Conservation (phyloP, 2,797 vertebrate species). For the Serranus cabrilla region DNA sequence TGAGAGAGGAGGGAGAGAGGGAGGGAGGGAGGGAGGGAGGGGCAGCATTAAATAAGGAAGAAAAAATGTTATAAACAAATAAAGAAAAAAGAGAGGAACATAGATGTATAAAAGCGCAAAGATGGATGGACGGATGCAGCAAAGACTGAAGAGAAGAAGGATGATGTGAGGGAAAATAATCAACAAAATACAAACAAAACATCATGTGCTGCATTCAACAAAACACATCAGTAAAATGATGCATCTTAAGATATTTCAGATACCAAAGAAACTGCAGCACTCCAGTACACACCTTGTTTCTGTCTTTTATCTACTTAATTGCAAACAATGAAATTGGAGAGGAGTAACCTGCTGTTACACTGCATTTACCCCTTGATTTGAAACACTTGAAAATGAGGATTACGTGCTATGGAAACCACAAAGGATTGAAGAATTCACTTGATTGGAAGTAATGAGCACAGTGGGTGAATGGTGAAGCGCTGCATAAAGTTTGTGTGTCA, state of each 20-base stretch:
- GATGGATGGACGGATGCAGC: background rate
- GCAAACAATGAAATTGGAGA: background rate
- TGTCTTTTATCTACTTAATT: background rate
- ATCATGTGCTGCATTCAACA: background rate
- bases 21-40: background rate
- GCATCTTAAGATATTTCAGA: background rate
- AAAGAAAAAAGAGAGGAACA: slow-evolving; percentile 4
- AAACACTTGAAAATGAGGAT: slow-evolving; percentile 2
- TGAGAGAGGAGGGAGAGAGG: background rate
- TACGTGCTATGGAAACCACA: background rate
- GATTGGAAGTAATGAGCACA: background rate
- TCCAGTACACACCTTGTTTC: background rate
- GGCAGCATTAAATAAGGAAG: background rate
- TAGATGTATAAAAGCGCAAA: background rate
- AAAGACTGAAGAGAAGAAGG: background rate
- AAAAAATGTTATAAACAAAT: slow-evolving; percentile 15
- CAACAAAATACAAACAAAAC: background rate
- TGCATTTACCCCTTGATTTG: background rate
- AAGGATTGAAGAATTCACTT: background rate
- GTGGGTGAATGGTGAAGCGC: background rate
- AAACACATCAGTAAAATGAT: background rate
- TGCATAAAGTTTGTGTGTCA: background rate
- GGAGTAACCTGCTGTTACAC: background rate
- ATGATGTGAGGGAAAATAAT: background rate
- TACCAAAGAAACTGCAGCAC: background rate